Evolutionary conservation across 2,888 invertebrate genomes (phyloP).

Genomic region (Eristalinus sepulchralis): DNA sequence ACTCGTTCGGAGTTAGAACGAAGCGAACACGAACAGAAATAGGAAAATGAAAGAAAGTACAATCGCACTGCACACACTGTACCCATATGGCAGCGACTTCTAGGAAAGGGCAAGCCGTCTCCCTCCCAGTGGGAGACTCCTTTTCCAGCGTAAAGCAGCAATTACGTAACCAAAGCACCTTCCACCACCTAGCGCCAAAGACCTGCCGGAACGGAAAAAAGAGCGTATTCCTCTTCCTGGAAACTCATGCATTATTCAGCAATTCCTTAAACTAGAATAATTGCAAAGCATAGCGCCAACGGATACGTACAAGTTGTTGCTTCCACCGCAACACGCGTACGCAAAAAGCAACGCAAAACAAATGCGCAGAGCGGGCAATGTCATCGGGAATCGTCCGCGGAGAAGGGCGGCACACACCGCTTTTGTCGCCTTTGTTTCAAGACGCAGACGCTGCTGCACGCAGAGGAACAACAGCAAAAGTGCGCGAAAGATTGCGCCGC

Average conservation of each 20-base stretch:
- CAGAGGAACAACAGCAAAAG: neutral
- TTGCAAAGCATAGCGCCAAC: constrained; percentile 64
- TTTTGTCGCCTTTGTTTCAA: constrained; percentile 25
- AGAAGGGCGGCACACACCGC: constrained; percentile 52
- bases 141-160: constrained; percentile 33
- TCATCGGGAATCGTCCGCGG: constrained; percentile 45
- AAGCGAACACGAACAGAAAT: neutral
- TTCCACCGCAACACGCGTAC: neutral
- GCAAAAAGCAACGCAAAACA: constrained; percentile 11
- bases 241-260: constrained; percentile 67
- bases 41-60: constrained; percentile 41
- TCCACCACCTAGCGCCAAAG: constrained; percentile 48
- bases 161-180: constrained; percentile 58
- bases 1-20: neutral
- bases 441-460: neutral
- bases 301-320: neutral
- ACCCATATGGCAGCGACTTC: constrained; percentile 25
- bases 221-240: constrained; percentile 45
- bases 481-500: neutral
- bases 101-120: neutral
- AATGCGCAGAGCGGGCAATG: constrained; percentile 49
- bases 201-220: constrained; percentile 17
- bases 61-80: constrained; percentile 21
- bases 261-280: constrained; percentile 65
- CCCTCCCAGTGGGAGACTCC: neutral